Conservation (phyloP, 2,113 vertebrate species). For the Notothenia coriiceps region DNA sequence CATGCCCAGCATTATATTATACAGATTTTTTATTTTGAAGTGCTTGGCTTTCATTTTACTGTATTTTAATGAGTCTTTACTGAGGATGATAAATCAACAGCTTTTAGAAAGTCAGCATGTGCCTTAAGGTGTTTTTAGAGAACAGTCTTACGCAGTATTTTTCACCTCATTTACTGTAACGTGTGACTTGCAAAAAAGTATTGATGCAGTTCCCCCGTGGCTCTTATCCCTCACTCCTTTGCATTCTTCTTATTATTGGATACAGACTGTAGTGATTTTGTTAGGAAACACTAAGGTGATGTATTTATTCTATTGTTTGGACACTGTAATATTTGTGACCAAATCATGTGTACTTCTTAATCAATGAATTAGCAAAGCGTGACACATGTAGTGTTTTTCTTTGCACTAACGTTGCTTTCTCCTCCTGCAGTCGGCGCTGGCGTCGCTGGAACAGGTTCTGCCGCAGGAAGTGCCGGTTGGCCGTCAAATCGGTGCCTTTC, state of each 20-base stretch:
- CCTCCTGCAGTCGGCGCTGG: slow-evolving; percentile 92
- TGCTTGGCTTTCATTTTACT: slow-evolving; percentile 57
- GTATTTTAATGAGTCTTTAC: slow-evolving; percentile 63
- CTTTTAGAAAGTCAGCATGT: slow-evolving; percentile 76
- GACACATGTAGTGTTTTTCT: background rate
- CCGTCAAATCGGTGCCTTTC: slow-evolving; percentile 98
- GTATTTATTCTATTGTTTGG: slow-evolving; percentile 11
- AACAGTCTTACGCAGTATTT: slow-evolving; percentile 62
- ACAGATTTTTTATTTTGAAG: slow-evolving; percentile 27
- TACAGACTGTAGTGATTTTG: background rate
- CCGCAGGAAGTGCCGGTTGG: slow-evolving; percentile 95
- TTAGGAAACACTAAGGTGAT: slow-evolving; percentile 9
- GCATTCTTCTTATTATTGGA: slow-evolving; percentile 29
- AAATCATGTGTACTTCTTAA: slow-evolving; percentile 1
- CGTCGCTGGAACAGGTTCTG: slow-evolving; percentile 97
- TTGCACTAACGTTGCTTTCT: slow-evolving; percentile 18
- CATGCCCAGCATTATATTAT: slow-evolving; percentile 25
- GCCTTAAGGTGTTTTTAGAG: slow-evolving; percentile 63
- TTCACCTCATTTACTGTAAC: slow-evolving; percentile 65
- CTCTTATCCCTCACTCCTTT: slow-evolving; percentile 8
- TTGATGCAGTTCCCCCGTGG: slow-evolving; percentile 49
- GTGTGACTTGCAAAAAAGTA: slow-evolving; percentile 71
- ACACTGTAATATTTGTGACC: background rate
- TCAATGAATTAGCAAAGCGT: slow-evolving; percentile 2
- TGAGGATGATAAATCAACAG: slow-evolving; percentile 60